Percentiles rank a stretch among this genome's conserved stretches.
Conservation (phyloP, 1,140 invertebrate species). For the Lucilia cuprina region DNA sequence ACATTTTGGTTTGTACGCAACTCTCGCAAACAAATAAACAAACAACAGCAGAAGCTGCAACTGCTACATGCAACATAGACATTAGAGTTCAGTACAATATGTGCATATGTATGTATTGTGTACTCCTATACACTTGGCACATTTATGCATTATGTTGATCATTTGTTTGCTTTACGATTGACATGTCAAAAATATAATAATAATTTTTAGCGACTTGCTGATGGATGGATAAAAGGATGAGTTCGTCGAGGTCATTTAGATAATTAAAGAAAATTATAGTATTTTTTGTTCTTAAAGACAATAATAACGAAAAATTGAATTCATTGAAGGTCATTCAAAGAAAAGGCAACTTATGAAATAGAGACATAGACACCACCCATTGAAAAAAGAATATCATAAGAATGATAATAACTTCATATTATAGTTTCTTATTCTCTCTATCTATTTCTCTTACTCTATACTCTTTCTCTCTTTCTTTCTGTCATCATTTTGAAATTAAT, state of each 20-base stretch:
- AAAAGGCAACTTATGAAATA: too few relatives aligned
- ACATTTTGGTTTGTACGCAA: conserved; percentile 29
- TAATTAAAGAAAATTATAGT: background rate
- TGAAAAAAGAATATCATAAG: too few relatives aligned
- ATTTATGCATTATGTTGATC: background rate
- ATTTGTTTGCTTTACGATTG: background rate
- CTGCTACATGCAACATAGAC: background rate
- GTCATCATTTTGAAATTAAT: too few relatives aligned
- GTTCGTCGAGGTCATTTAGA: background rate
- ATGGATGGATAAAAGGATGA: background rate
- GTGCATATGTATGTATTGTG: too few relatives aligned
- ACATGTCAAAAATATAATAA: conserved; percentile 19
- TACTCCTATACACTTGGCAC: conserved; percentile 20
- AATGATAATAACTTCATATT: background rate
- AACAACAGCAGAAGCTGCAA: background rate
- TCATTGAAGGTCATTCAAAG: background rate
- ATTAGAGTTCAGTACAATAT: too few relatives aligned
- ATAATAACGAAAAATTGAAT: background rate
- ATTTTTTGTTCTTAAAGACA: background rate
- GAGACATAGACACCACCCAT: too few relatives aligned
- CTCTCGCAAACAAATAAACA: background rate
- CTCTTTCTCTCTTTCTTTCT: background rate
- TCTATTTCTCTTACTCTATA: background rate
- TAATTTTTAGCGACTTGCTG: conserved; percentile 23
- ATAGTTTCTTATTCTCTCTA: background rate